Base-by-base conservation (phyloP, 1,140 invertebrate species). In the Mercenaria mercenaria region DNA sequence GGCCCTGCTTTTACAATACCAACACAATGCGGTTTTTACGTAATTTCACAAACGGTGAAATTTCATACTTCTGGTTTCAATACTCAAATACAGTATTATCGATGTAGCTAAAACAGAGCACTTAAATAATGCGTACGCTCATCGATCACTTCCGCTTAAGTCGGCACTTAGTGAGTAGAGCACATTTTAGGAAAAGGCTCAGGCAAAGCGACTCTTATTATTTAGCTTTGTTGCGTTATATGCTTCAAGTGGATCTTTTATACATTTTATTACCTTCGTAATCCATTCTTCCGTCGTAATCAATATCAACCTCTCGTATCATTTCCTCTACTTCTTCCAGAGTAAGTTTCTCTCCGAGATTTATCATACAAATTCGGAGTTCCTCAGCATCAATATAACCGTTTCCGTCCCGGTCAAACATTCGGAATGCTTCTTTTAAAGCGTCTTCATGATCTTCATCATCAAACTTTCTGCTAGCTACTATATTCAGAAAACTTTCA, bases 341-440 rank as follows among this genome's bases (percentile, higher is more conserved):
- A 20, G 98, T 98, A 13, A 99, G 96, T 92, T 98, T 97, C 96
- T 99, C 99, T 0, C 99, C 99, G 26, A 99, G 96, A 96, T 98
- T 98, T 82, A 98, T 98, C 98, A 99, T 99, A 39, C 99, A 98
- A 93, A 93, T 79, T 61, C 93, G 90, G 34, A 96, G 88, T 90
- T 96, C 95, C 74, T 92, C 90, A 13, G 93, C 94, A 56, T 94
- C 94, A 52, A 96, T 96, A 72, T 94, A 99, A 94, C 99, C 99
- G 96, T 99, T 99, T 94, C 98, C 99, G 96, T 99, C 98, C 96
- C 99, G 99, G 96, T 99, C 99, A 96, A 99, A 99, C 93, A 99
- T 99, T 97, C 99, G 98, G 97, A 99, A 99, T 90, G 99, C 99
- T 97, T 99, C 99, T 96, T 98, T 97, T 95, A 99, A 99, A 96